These are phyloP conservation scores for Lampris megalopsis DNA, from an alignment of 2,113 vertebrate species.

Conservation along the genomic window DNA sequence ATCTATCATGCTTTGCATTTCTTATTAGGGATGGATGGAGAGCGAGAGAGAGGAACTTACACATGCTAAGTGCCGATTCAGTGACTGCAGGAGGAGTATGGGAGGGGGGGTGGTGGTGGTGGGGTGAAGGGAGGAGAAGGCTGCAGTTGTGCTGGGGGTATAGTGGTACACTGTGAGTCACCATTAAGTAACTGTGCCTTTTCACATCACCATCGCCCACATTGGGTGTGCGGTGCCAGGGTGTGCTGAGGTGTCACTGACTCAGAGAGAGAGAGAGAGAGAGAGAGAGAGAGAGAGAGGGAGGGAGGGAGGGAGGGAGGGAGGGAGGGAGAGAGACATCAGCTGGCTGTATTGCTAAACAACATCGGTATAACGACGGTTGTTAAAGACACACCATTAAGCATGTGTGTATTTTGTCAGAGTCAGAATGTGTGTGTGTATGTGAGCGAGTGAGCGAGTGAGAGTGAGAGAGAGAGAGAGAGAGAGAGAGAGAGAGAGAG, in stretches of 20 bases:
- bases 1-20: conserved; percentile 51
- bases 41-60: conserved; percentile 19
- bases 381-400: conserved; percentile 32
- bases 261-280: conserved; percentile 48
- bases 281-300: not conserved
- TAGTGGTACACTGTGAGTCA: conserved; percentile 77
- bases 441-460: too few species aligned
- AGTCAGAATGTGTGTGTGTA: too few species aligned
- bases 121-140: not conserved
- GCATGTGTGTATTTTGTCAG: not conserved
- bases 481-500: conserved; percentile 10
- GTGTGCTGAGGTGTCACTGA: conserved; percentile 72
- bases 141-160: conserved; percentile 62
- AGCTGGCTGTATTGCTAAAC: too few species aligned
- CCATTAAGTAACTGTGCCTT: conserved; percentile 75
- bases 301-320: conserved; percentile 3
- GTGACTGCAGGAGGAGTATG: conserved; percentile 25
- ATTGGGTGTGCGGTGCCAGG: conserved; percentile 67
- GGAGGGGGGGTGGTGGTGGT: conserved; percentile 8
- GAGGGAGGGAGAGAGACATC: not conserved
- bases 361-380: too few species aligned
- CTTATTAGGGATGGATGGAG: conserved; percentile 58
- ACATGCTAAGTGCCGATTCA: conserved; percentile 21
- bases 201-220: conserved; percentile 74
- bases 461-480: conserved; percentile 11